These are phyloP conservation scores for Maniola hyperantus DNA, from an alignment of 2,888 invertebrate genomes.

Conservation along the genomic window DNA sequence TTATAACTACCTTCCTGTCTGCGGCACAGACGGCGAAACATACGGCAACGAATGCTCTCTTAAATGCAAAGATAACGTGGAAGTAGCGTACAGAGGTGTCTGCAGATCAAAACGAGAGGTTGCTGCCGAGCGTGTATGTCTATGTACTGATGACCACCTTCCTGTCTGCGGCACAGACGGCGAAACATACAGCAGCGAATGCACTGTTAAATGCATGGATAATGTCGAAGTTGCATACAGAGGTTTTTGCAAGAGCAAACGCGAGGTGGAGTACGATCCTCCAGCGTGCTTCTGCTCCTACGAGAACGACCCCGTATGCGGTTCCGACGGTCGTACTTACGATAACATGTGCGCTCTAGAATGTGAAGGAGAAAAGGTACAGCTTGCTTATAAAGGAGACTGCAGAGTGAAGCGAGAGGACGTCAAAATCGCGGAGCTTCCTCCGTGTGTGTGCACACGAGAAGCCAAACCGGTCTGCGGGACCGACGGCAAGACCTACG, in stretches of 20 bases:
- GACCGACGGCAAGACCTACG: conserved; percentile 43
- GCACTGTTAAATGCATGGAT: no score
- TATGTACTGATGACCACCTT: no score
- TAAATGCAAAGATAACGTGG: no score
- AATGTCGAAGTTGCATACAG: no score
- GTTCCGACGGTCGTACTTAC: conserved; percentile 44
- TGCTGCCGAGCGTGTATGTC: no score
- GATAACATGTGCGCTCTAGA: conserved; percentile 47
- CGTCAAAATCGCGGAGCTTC: neutral
- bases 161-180: no score
- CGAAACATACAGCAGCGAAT: no score
- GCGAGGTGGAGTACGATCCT: neutral
- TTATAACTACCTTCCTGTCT: neutral
- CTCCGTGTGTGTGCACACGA: conserved; percentile 45
- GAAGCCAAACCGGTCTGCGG: conserved; percentile 32
- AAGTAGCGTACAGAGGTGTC: no score
- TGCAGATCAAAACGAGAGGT: no score
- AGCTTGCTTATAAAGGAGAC: conserved; percentile 7
- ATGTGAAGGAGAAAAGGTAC: conserved; percentile 40
- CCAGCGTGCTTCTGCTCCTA: conserved; percentile 23
- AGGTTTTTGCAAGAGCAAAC: no score
- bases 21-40: neutral
- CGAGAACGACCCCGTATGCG: conserved; percentile 30
- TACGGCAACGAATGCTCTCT: no score
- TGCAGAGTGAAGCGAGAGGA: conserved; percentile 16